A percentile compares a stretch with the other conserved stretches of the same genome.
phyloP scores from a whole-genome alignment of 2,797 vertebrate species.

The Premnoplex brunnescens region DNA sequence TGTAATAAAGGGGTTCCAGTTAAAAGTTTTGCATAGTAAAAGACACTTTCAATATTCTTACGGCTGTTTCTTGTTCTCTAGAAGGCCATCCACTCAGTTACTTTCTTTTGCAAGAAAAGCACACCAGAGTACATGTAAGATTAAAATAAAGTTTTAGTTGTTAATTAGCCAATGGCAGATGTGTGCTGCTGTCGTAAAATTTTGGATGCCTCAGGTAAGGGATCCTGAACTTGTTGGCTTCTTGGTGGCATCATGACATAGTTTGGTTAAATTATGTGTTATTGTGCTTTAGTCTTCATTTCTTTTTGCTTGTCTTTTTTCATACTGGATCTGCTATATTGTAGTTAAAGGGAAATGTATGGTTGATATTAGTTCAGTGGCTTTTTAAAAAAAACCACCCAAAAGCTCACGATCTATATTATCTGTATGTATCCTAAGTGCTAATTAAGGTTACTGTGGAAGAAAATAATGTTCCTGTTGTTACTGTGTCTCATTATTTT shows the following conservation, averaged over 20 bases:
- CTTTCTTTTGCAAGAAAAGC: not conserved
- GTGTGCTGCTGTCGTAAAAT: not conserved
- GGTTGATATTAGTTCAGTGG: not conserved
- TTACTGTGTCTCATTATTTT: not conserved
- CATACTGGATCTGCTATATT: not conserved
- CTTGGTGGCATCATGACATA: not conserved
- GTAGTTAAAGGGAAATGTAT: not conserved
- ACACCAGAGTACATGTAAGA: not conserved
- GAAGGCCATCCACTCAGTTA: not conserved
- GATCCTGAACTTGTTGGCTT: not conserved
- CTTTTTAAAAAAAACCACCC: not conserved
- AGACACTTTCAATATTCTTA: not conserved
- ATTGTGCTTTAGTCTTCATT: not conserved
- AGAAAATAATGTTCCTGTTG: not conserved
- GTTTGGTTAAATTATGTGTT: not conserved
- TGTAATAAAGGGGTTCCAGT: not conserved
- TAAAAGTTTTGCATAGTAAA: not conserved
- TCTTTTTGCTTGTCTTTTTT: not conserved
- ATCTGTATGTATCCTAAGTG: not conserved
- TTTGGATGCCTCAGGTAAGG: not conserved
- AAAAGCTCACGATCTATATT: not conserved
- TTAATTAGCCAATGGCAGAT: not conserved
- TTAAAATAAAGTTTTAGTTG: not conserved
- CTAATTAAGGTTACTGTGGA: not conserved
- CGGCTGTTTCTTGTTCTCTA: not conserved